These are phyloP conservation scores for Parazoanthus swiftii DNA, from an alignment of 92 coral and sea anemone genomes.

Conservation along the genomic window DNA sequence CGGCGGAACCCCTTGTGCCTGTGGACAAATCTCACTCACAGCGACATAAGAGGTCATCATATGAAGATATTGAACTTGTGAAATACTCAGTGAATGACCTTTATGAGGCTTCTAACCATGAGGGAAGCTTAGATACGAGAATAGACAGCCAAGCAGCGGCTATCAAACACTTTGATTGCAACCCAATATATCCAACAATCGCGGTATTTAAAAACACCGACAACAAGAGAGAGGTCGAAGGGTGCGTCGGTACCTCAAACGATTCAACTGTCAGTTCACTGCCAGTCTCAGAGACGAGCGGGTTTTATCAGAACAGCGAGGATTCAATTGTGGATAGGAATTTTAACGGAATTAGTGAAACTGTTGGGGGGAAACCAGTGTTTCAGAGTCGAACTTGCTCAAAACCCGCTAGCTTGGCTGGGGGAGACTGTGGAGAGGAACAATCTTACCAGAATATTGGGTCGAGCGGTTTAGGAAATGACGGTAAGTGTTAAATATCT, in stretches of 20 bases:
- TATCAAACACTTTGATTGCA: neutral
- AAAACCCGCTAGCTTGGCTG: neutral
- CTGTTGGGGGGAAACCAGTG: neutral
- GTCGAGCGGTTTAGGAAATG: neutral
- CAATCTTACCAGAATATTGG: neutral
- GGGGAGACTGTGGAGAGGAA: neutral
- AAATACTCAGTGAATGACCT: conserved; percentile 9
- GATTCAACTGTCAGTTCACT: neutral
- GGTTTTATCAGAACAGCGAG: neutral
- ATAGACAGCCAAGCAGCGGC: no score
- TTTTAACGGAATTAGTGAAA: neutral
- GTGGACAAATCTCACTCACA: neutral
- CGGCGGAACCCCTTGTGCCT: neutral
- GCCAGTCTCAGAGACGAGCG: neutral
- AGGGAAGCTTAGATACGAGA: neutral
- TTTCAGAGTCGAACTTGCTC: neutral
- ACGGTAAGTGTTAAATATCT: neutral
- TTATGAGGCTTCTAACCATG: neutral
- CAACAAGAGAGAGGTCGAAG: neutral
- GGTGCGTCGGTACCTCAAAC: neutral
- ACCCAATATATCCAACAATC: conserved; percentile 10
- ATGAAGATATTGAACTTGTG: conserved; percentile 7
- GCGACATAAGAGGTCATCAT: neutral
- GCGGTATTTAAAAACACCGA: neutral
- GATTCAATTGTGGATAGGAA: neutral